Evolutionary conservation across 2,888 invertebrate species (phyloP).

Genomic region (Cinara cedri): DNA sequence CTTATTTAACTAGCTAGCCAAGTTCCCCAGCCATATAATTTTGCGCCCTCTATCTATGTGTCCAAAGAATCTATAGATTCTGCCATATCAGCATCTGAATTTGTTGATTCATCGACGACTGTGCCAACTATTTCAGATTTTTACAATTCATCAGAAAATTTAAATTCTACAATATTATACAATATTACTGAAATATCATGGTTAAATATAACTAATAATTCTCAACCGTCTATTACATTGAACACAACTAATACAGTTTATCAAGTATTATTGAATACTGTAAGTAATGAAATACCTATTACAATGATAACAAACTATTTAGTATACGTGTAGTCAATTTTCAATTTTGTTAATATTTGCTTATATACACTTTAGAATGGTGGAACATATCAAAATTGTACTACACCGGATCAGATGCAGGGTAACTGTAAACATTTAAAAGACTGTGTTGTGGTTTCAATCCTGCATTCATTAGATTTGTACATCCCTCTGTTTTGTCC

Average conservation of each 20-base stretch:
- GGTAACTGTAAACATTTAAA: constrained; percentile 53
- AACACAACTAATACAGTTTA: constrained; percentile 16
- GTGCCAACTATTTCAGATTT: not conserved
- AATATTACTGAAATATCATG: constrained; percentile 16
- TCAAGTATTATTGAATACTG: constrained; percentile 45
- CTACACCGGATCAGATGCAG: constrained; percentile 18
- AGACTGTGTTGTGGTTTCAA: constrained; percentile 44
- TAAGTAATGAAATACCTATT: not conserved
- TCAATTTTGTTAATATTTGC: not conserved
- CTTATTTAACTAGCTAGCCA: not conserved
- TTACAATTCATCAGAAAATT: not conserved
- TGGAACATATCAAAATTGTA: constrained; percentile 48
- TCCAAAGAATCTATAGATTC: not conserved
- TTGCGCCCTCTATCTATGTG: too few species aligned
- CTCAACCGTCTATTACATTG: constrained; percentile 33
- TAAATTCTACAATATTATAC: constrained; percentile 1
- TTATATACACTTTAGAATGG: constrained; percentile 28
- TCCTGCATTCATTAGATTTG: constrained; percentile 29
- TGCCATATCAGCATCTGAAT: constrained; percentile 3
- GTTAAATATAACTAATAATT: constrained; percentile 15
- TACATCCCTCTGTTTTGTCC: constrained; percentile 44
- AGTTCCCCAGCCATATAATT: not conserved
- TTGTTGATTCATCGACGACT: not conserved
- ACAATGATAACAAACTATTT: not conserved
- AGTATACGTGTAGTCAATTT: not conserved